These are phyloP conservation scores for Bufo bufo DNA, from an alignment of 2,113 vertebrate species.

Conservation along the genomic window DNA sequence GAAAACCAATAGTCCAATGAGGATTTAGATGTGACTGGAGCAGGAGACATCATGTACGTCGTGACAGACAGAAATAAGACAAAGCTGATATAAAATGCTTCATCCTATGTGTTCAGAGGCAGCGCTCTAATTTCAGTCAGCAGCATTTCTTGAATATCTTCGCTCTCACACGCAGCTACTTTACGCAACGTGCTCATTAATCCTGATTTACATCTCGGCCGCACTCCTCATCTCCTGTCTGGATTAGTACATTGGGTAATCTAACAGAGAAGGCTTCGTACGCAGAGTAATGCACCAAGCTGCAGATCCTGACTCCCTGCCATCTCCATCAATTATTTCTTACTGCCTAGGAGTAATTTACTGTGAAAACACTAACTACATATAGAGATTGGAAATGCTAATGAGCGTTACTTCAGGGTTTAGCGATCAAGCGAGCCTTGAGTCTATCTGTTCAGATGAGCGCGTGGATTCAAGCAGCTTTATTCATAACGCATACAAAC, in stretches of 20 bases:
- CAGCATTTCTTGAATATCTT: not conserved
- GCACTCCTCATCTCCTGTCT: not conserved
- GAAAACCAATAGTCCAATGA: not conserved
- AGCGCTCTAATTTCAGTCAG: not conserved
- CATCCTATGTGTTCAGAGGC: not conserved
- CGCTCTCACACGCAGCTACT: not conserved
- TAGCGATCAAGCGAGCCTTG: not conserved
- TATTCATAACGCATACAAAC: not conserved
- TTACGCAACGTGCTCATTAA: not conserved
- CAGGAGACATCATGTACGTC: not conserved
- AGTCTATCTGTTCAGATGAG: not conserved
- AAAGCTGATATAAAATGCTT: not conserved
- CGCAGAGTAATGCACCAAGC: not conserved
- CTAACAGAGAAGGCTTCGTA: not conserved
- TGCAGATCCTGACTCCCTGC: not conserved
- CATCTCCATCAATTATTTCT: constrained; percentile 30
- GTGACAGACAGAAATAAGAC: not conserved
- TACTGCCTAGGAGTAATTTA: constrained; percentile 28
- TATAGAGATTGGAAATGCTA: constrained; percentile 32
- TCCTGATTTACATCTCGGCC: not conserved
- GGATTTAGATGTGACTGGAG: not conserved
- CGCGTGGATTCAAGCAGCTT: not conserved
- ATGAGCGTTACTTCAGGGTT: constrained; percentile 22
- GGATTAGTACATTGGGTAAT: not conserved
- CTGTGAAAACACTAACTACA: constrained; percentile 34